Percentiles rank a stretch among this genome's conserved stretches.
phyloP scores from a whole-genome alignment of 2,113 vertebrate species.

The Ceuthmochares aereus region DNA sequence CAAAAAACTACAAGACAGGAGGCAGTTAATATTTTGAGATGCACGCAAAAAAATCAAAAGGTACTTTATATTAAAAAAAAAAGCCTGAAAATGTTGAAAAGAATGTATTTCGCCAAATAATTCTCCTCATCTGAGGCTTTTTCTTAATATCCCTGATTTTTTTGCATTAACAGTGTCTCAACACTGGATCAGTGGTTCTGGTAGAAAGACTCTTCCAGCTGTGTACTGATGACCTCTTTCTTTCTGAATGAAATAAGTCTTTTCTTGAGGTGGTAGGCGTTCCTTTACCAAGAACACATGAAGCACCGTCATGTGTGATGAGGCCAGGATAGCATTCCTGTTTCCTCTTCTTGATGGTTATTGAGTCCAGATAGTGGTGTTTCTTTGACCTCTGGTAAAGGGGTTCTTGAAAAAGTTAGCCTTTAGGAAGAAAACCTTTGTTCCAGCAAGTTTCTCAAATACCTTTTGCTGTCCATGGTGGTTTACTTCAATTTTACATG shows the following conservation, averaged over 20 bases:
- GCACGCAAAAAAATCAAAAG: not conserved
- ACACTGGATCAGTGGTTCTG: not conserved
- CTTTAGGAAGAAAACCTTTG: not conserved
- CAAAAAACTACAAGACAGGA: not conserved
- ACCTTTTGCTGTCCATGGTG: not conserved
- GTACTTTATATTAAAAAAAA: not conserved
- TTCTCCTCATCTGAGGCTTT: not conserved
- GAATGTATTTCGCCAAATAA: not conserved
- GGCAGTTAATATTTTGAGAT: not conserved
- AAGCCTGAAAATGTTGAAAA: not conserved
- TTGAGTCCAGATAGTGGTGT: not conserved
- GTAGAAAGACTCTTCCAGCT: not conserved
- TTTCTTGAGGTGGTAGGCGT: not conserved
- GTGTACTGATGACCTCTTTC: not conserved
- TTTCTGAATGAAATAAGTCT: not conserved
- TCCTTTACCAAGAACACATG: not conserved
- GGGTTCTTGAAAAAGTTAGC: not conserved
- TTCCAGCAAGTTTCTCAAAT: not conserved
- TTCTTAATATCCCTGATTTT: not conserved
- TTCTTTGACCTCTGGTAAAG: not conserved
- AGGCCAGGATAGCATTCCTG: not conserved
- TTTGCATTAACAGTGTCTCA: not conserved
- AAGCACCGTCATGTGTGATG: fast-evolving
- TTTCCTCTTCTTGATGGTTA: not conserved
- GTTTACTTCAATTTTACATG: not conserved